A percentile compares a stretch with the other conserved stretches of the same genome.
phyloP scores from a whole-genome alignment of 2,797 vertebrate genomes.

The Ceryle rudis region DNA sequence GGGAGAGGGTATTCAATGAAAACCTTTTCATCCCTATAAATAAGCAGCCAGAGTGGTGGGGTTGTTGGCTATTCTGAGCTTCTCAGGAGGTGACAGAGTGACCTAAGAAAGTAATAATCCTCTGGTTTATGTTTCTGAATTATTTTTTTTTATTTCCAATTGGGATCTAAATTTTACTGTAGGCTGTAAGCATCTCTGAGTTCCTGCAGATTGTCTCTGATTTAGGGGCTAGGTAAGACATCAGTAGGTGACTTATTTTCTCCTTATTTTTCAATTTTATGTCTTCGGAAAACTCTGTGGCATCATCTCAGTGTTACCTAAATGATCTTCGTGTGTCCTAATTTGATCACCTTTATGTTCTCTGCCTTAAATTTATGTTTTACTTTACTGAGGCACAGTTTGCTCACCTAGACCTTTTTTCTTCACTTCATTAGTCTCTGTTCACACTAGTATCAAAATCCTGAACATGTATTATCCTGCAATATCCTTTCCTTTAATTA shows the following conservation, averaged over 20 bases:
- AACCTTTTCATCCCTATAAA: background rate
- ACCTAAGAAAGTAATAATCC: background rate
- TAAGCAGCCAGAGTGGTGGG: background rate
- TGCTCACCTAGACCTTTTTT: background rate
- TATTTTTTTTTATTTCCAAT: too few relatives aligned
- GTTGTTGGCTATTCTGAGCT: background rate
- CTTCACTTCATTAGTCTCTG: background rate
- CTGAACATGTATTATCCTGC: background rate
- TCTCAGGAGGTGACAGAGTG: background rate
- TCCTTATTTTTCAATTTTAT: background rate
- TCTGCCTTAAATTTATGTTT: background rate
- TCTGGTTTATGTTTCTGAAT: background rate
- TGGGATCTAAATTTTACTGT: background rate
- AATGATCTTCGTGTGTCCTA: background rate
- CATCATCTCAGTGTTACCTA: background rate
- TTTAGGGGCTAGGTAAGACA: background rate
- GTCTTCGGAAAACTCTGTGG: background rate
- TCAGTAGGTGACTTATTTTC: background rate
- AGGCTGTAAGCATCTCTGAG: background rate
- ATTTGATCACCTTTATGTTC: background rate
- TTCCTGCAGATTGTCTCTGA: background rate
- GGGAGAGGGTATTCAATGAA: accelerated
- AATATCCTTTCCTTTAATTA: slow-evolving; percentile 12
- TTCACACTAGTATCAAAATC: background rate
- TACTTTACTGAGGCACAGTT: background rate